Evolutionary conservation across 2,113 vertebrate genomes (phyloP).

Genomic region (Grammomys dolichurus): DNA sequence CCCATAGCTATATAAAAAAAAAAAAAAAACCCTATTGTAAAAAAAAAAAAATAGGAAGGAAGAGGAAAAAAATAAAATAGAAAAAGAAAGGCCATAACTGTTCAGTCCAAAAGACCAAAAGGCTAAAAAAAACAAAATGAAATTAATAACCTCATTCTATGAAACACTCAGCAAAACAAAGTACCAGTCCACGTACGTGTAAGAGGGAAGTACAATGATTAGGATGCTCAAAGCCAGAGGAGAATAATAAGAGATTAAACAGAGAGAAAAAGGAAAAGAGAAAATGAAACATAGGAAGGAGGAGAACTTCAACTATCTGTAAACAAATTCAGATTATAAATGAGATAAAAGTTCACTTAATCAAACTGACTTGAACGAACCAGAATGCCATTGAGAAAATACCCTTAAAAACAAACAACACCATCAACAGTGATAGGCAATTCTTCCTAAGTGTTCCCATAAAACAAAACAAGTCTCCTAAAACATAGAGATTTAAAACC

Average conservation of each 20-base stretch:
- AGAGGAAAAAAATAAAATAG: not conserved
- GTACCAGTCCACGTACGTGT: not conserved
- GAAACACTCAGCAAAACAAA: conserved; percentile 5
- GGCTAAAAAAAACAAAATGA: not conserved
- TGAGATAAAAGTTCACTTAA: not conserved
- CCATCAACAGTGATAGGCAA: not conserved
- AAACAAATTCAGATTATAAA: not conserved
- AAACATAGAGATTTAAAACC: not conserved
- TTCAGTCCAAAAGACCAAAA: not conserved
- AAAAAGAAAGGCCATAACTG: not conserved
- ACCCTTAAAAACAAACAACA: not conserved
- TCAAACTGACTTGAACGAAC: not conserved
- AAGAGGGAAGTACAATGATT: not conserved
- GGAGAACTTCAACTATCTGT: not conserved
- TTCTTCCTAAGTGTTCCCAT: conserved; percentile 20
- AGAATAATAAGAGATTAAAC: not conserved
- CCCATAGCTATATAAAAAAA: not conserved
- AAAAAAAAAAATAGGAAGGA: not conserved
- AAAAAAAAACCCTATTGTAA: not conserved
- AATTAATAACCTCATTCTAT: not conserved
- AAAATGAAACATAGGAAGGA: conserved; percentile 37
- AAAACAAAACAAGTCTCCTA: not conserved
- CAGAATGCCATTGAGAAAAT: not conserved
- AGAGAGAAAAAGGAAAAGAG: not conserved
- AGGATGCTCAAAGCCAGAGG: not conserved